These are phyloP conservation scores for Dissostichus mawsoni DNA, from an alignment of 2,113 vertebrate genomes.

Conservation along the genomic window DNA sequence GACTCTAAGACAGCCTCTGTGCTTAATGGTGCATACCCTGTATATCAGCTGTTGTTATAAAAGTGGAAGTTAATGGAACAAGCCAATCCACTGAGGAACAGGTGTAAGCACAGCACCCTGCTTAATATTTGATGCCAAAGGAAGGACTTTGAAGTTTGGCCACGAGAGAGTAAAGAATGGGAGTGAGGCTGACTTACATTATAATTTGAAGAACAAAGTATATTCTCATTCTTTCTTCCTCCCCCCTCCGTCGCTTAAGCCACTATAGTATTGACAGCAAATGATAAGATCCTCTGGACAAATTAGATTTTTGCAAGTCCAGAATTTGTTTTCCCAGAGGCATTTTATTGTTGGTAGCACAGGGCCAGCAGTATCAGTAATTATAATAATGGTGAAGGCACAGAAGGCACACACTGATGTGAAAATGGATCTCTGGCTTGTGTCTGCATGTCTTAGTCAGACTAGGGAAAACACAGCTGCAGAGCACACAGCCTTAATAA, in stretches of 20 bases:
- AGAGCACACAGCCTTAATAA: slow-evolving; percentile 48
- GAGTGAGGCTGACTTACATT: slow-evolving; percentile 29
- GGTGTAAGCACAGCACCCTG: slow-evolving; percentile 61
- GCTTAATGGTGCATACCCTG: neutral
- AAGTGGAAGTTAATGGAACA: slow-evolving; percentile 55
- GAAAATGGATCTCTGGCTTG: slow-evolving; percentile 74
- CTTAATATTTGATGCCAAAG: slow-evolving; percentile 74
- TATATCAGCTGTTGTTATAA: slow-evolving; percentile 48
- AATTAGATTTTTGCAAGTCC: slow-evolving; percentile 60
- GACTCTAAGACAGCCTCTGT: neutral
- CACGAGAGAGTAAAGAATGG: slow-evolving; percentile 24
- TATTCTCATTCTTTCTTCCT: slow-evolving; percentile 6
- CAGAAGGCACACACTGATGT: slow-evolving; percentile 55
- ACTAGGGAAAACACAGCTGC: slow-evolving; percentile 53
- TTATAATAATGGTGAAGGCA: slow-evolving; percentile 66
- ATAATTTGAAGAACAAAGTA: slow-evolving; percentile 23
- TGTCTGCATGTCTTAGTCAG: slow-evolving; percentile 51
- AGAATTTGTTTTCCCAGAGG: slow-evolving; percentile 59
- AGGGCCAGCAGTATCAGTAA: slow-evolving; percentile 63
- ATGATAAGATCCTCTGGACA: slow-evolving; percentile 53
- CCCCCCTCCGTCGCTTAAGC: slow-evolving; percentile 6
- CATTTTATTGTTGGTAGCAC: slow-evolving; percentile 64
- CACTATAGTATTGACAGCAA: slow-evolving; percentile 44
- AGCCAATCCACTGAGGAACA: slow-evolving; percentile 55
- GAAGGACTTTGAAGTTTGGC: slow-evolving; percentile 69